These are phyloP conservation scores for Gymnothorax reevesii DNA, from an alignment of 2,797 vertebrate species.

Conservation along the genomic window DNA sequence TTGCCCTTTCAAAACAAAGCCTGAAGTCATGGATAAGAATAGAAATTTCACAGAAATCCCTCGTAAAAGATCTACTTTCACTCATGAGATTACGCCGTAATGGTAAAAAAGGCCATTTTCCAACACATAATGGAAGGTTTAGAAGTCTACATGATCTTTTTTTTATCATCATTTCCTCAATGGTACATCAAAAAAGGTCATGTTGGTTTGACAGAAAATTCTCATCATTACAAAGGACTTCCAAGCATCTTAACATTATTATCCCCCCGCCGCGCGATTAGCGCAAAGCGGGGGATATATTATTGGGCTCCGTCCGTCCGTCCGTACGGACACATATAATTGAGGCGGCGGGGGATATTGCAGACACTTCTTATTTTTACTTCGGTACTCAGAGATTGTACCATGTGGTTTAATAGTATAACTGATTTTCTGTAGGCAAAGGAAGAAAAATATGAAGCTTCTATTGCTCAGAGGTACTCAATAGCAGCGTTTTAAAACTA, in stretches of 20 bases:
- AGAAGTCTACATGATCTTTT: no score
- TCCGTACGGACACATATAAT: no score
- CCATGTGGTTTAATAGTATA: neutral
- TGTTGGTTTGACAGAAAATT: no score
- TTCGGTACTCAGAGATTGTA: neutral
- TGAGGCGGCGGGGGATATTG: no score
- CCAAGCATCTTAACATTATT: no score
- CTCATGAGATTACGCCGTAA: neutral
- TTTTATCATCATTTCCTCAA: no score
- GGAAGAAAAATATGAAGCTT: neutral
- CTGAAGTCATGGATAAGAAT: neutral
- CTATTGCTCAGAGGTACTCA: neutral
- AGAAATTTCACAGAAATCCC: neutral
- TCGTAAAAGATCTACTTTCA: neutral
- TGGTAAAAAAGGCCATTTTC: neutral
- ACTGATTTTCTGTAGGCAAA: neutral
- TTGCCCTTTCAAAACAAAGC: neutral
- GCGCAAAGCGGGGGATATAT: no score
- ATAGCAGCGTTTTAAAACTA: neutral
- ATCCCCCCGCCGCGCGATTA: no score
- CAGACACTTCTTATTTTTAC: neutral
- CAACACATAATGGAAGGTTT: neutral
- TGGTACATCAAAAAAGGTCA: no score
- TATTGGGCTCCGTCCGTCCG: no score
- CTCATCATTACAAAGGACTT: no score